Percentiles rank a stretch among this genome's conserved stretches.
These are phyloP conservation scores for Boulengeromyrus knoepffleri DNA, from an alignment of 2,113 vertebrate genomes.

Conservation along the genomic window DNA sequence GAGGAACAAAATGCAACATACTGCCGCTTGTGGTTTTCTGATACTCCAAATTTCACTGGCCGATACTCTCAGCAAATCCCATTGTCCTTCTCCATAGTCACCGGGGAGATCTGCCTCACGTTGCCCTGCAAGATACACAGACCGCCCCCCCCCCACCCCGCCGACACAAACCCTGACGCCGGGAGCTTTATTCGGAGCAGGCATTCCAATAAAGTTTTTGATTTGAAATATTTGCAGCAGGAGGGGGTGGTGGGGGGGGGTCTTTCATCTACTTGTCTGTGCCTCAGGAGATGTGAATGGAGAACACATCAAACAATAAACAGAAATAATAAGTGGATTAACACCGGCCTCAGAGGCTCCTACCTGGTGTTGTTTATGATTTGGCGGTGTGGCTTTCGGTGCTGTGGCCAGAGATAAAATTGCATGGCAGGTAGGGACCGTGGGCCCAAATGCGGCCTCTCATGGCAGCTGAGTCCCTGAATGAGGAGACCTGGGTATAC, in stretches of 20 bases:
- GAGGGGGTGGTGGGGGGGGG: not conserved
- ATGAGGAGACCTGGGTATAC: not conserved
- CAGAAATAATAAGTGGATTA: slow-evolving; percentile 68
- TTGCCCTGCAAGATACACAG: not conserved
- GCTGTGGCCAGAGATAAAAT: slow-evolving; percentile 68
- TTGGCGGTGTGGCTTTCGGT: slow-evolving; percentile 60
- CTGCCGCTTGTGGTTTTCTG: not conserved
- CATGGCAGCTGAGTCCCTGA: not conserved
- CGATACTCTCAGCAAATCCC: not conserved
- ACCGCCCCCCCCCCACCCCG: not conserved
- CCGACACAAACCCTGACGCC: not conserved
- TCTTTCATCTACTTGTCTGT: slow-evolving; percentile 40
- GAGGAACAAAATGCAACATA: not conserved
- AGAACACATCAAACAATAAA: slow-evolving; percentile 68
- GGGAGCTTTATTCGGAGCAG: not conserved
- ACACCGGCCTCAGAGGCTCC: slow-evolving; percentile 53
- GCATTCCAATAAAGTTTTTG: slow-evolving; percentile 1
- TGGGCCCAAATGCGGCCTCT: too few species aligned
- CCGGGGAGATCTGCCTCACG: not conserved
- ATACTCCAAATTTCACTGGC: not conserved
- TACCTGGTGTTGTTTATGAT: slow-evolving; percentile 67
- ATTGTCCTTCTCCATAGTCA: not conserved
- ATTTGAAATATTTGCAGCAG: slow-evolving; percentile 10
- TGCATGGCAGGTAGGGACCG: slow-evolving; percentile 43
- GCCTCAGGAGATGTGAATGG: slow-evolving; percentile 60